phyloP scores from a whole-genome alignment of 1,140 invertebrate species.

The Pararge aegeria region DNA sequence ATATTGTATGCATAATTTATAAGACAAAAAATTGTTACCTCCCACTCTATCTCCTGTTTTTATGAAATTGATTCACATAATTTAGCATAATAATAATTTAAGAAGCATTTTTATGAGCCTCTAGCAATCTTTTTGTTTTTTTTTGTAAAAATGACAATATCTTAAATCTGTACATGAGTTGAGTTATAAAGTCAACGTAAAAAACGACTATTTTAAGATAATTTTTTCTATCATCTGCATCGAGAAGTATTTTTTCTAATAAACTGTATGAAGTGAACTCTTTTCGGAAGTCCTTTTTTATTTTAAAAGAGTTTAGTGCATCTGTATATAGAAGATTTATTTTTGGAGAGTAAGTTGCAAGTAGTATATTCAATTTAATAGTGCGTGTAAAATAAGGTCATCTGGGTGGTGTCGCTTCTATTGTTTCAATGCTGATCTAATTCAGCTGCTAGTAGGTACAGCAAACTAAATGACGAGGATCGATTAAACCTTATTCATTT shows the following conservation, averaged over 20 bases:
- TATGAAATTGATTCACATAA: constrained; percentile 7
- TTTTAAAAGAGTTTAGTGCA: too few relatives aligned
- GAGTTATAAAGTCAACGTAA: neutral
- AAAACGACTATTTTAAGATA: neutral
- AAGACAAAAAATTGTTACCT: constrained; percentile 13
- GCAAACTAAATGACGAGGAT: constrained; percentile 14
- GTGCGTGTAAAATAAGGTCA: constrained; percentile 28
- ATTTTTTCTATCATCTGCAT: neutral
- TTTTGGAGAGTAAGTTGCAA: constrained; percentile 3
- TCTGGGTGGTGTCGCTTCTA: constrained; percentile 13
- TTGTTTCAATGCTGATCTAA: constrained; percentile 23
- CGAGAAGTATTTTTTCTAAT: too few relatives aligned
- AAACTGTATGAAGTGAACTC: too few relatives aligned
- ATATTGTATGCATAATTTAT: constrained; percentile 15
- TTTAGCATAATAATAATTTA: constrained; percentile 1
- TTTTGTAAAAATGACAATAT: neutral
- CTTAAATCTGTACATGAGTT: neutral
- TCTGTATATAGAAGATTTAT: constrained; percentile 1
- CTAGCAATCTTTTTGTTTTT: neutral
- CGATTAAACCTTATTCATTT: constrained; percentile 11
- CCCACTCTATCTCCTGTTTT: constrained; percentile 1
- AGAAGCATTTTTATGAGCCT: constrained; percentile 1
- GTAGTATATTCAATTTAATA: constrained; percentile 35
- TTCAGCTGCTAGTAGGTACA: constrained; percentile 21
- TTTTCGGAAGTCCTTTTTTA: too few relatives aligned